These are phyloP conservation scores for Lepisosteus oculatus DNA, from an alignment of 2,113 vertebrate species.

Conservation along the genomic window DNA sequence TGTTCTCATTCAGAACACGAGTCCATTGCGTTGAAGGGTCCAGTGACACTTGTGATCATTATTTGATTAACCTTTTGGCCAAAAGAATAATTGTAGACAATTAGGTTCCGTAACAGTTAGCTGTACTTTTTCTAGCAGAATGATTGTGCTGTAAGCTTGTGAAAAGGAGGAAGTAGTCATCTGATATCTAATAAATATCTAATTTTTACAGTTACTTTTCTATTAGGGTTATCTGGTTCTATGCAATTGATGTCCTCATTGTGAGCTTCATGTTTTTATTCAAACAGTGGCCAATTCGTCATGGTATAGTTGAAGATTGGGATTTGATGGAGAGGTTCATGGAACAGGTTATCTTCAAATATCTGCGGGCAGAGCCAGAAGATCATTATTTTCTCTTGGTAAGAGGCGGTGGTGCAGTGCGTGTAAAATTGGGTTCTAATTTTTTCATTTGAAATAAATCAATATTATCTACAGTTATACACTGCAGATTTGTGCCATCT, in stretches of 20 bases:
- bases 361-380: conserved; percentile 94
- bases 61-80: no score
- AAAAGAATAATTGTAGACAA: no score
- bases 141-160: no score
- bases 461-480: no score
- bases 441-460: neutral
- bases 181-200: no score
- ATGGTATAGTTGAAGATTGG: conserved; percentile 98
- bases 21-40: no score
- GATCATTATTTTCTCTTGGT: conserved; percentile 98
- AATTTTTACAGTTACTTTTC: neutral
- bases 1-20: no score
- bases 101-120: no score
- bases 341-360: conserved; percentile 99
- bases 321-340: conserved; percentile 98
- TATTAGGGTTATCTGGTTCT: neutral
- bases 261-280: neutral
- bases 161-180: no score
- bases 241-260: neutral
- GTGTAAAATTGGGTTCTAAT: neutral
- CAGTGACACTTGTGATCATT: no score
- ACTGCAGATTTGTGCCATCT: no score
- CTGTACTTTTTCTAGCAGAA: no score
- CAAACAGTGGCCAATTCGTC: conserved; percentile 92
- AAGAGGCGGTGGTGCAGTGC: conserved; percentile 36